A percentile compares a stretch with the other conserved stretches of the same genome.
These are phyloP conservation scores for Drosophila seguyi DNA, from an alignment of 1,140 invertebrate species.

Conservation along the genomic window DNA sequence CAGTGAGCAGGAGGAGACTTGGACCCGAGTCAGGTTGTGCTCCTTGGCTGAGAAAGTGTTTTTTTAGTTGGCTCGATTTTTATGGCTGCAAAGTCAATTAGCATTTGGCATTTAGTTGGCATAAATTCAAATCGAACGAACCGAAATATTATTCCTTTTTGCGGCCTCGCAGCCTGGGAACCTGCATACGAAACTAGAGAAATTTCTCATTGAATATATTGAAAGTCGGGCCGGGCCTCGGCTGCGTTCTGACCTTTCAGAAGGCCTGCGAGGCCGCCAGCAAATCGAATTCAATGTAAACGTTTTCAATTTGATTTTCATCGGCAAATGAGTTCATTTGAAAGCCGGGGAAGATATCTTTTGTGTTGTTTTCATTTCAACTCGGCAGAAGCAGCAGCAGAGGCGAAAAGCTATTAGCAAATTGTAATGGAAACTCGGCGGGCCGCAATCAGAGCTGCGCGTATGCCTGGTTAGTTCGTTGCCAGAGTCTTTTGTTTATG, in stretches of 20 bases:
- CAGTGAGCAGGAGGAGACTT: conserved; percentile 1
- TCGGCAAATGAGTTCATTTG: conserved; percentile 36
- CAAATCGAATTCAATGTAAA: conserved; percentile 34
- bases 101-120: conserved; percentile 67
- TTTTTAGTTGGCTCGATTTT: conserved; percentile 37
- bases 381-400: too few relatives aligned
- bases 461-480: conserved; percentile 47
- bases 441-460: conserved; percentile 24
- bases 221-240: background rate
- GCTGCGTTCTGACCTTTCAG: conserved; percentile 36
- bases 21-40: conserved; percentile 19
- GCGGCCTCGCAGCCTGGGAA: conserved; percentile 38
- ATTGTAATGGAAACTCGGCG: conserved; percentile 52
- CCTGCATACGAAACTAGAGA: conserved; percentile 54
- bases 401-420: conserved; percentile 39
- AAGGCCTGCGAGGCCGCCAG: conserved; percentile 8
- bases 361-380: conserved; percentile 21
- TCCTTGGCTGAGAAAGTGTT: conserved; percentile 57
- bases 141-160: conserved; percentile 45
- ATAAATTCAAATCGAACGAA: conserved; percentile 60
- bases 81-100: conserved; percentile 70
- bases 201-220: conserved; percentile 45
- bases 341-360: conserved; percentile 13
- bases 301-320: conserved; percentile 48
- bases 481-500: conserved; percentile 68